Evolutionary conservation across 2,888 invertebrate species (phyloP), one percentile per base, ranked within the genome.

Genomic region (Acanthococcus lagerstroemiae): DNA sequence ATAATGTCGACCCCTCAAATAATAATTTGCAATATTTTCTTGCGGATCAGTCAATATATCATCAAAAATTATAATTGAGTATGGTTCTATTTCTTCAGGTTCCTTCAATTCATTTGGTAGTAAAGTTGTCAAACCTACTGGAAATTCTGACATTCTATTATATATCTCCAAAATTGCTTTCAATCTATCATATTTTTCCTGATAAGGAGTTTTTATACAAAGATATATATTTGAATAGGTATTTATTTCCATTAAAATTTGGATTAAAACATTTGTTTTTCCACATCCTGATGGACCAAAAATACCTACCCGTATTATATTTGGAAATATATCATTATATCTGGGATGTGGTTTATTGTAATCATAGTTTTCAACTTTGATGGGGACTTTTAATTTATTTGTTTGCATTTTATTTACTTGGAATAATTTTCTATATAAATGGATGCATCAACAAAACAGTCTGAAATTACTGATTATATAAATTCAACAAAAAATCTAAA

Each of bases 51-150:
- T 55, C 26, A 50, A 50, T 55, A 55, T 55, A 37, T 55, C 55
- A 55, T 55, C 55, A 55, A 55, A 55, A 55, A 55, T 55, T 55
- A 55, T 55, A 21, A 55, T 21, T 24, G 55, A 55, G 26, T 24
- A 55, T 25, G 21, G 21, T 55, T 48, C 48, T 48, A 48, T 48
- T 48, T 48, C 48, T 48, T 48, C 48, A 19, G 48, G 48, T 48
- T 48, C 48, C 21, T 48, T 48, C 48, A 48, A 48, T 19, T 21
- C 21, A 48, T 48, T 21, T 48, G 48, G 48, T 48, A 48, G 21
- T 21, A 48, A 48, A 21, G 48, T 48, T 19, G n/a, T n/a, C 48
- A 48, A 21, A 19, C 48, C 48, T 19, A 48, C 37, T n/a, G 12
- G 1, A 37, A 37, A 37, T 37, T 37, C 37, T 37, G 37, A 37